phyloP scores from a whole-genome alignment of 2,888 invertebrate genomes.

The Brenthis ino region DNA sequence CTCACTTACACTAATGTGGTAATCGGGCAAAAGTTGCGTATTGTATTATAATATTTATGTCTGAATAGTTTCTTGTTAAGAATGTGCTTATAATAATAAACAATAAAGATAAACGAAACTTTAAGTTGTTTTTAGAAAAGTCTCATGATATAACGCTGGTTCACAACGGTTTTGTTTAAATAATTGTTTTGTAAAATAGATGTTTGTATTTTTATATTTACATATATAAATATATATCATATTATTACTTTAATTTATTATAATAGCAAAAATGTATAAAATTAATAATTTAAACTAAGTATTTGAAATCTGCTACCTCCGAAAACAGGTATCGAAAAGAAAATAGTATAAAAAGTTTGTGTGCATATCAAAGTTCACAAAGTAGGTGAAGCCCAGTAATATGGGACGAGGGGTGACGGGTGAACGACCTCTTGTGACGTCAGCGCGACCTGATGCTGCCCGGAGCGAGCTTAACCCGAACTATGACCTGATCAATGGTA shows the following conservation, averaged over 20 bases:
- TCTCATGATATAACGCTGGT: no score
- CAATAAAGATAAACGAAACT: no score
- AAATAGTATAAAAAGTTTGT: conserved; percentile 17
- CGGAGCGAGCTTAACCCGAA: conserved; percentile 71
- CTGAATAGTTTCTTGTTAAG: not conserved
- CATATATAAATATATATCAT: no score
- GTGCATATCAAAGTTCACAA: conserved; percentile 36
- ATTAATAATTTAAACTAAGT: not conserved
- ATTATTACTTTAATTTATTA: no score
- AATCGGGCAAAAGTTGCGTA: conserved; percentile 27
- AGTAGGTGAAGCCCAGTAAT: conserved; percentile 52
- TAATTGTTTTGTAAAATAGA: no score
- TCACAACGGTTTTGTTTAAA: no score
- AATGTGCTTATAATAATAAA: not conserved
- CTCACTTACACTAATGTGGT: conserved; percentile 25
- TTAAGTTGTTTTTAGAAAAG: no score
- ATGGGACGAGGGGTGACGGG: conserved; percentile 60
- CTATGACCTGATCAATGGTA: conserved; percentile 61
- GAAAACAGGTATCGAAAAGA: conserved; percentile 1
- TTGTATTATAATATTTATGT: conserved; percentile 16
- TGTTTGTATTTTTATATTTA: no score
- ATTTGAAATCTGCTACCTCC: not conserved
- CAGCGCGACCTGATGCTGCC: conserved; percentile 83
- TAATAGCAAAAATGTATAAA: no score
- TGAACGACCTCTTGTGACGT: conserved; percentile 75